A percentile compares a stretch with the other conserved stretches of the same genome.
phyloP scores from a whole-genome alignment of 1,140 invertebrate species.

The Zaprionus ornatus region DNA sequence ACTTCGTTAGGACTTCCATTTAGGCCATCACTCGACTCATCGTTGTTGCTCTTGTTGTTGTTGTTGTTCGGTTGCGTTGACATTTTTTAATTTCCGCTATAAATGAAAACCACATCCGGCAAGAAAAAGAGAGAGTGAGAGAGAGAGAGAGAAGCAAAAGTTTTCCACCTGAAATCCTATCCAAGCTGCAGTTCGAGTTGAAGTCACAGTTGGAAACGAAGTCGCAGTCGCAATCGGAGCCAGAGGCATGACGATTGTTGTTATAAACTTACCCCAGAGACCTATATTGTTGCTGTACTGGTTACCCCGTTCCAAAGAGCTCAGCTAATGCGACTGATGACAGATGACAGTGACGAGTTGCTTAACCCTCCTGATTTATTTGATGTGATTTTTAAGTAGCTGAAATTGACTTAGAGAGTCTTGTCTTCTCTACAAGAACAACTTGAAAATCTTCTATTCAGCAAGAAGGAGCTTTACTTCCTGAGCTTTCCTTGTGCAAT shows the following conservation, averaged over 20 bases:
- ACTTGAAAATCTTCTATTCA: neutral
- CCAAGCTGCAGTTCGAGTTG: neutral
- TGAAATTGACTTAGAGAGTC: neutral
- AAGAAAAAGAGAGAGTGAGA: neutral
- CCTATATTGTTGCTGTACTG: neutral
- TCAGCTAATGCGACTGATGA: neutral
- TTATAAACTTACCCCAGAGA: slow-evolving; percentile 13
- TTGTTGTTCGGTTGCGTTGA: slow-evolving; percentile 41
- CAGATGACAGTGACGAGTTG: neutral
- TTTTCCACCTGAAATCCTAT: slow-evolving; percentile 12
- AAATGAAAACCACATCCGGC: slow-evolving; percentile 73
- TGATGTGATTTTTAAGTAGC: neutral
- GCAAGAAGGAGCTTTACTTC: too few relatives aligned
- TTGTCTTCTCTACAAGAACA: neutral
- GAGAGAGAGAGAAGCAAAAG: neutral
- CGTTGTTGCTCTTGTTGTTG: slow-evolving; percentile 31
- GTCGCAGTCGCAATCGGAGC: neutral
- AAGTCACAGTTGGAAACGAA: neutral
- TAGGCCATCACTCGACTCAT: slow-evolving; percentile 1
- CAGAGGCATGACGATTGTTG: neutral
- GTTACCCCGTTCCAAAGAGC: neutral
- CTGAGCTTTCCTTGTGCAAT: too few relatives aligned
- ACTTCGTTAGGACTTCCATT: slow-evolving; percentile 5
- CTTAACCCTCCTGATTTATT: neutral
- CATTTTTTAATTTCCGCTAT: slow-evolving; percentile 81